These are phyloP conservation scores for Punctoribates punctum DNA, from an alignment of 2,888 invertebrate species.

Conservation along the genomic window DNA sequence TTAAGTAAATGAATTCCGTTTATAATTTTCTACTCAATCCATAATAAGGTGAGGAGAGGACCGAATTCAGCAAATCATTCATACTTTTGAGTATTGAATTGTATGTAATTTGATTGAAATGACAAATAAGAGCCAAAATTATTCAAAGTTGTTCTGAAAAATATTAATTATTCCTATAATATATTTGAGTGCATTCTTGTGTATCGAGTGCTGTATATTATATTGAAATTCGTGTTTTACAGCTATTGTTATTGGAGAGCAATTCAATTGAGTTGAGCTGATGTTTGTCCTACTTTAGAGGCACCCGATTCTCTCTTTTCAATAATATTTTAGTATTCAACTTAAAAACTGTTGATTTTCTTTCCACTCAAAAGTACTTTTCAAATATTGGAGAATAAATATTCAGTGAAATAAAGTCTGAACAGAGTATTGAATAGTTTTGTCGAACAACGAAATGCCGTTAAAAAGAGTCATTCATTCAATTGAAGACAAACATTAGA, in stretches of 20 bases:
- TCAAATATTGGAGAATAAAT: constrained; percentile 1
- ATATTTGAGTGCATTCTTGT: not conserved
- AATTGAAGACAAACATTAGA: no score
- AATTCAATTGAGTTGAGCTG: not conserved
- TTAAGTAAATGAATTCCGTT: no score
- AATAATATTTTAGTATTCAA: constrained; percentile 4
- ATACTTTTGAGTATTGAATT: no score
- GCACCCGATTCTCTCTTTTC: constrained; percentile 2
- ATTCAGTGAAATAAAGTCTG: not conserved
- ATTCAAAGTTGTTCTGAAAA: no score
- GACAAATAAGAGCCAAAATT: no score
- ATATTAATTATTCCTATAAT: not conserved
- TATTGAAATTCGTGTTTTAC: constrained; percentile 9
- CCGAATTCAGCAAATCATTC: no score
- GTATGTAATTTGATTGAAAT: no score
- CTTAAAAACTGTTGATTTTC: constrained; percentile 2
- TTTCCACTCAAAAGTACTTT: not conserved
- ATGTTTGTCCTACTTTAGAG: constrained; percentile 19
- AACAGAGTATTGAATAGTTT: not conserved
- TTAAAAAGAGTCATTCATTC: not conserved
- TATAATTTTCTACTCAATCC: no score
- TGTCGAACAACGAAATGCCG: not conserved
- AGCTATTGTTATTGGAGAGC: not conserved
- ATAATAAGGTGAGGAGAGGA: no score
- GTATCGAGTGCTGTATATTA: not conserved